Percentiles rank a stretch among this genome's conserved stretches.
Evolutionary conservation across 1,140 invertebrate genomes (phyloP).

Genomic region (Temnothorax longispinosus): DNA sequence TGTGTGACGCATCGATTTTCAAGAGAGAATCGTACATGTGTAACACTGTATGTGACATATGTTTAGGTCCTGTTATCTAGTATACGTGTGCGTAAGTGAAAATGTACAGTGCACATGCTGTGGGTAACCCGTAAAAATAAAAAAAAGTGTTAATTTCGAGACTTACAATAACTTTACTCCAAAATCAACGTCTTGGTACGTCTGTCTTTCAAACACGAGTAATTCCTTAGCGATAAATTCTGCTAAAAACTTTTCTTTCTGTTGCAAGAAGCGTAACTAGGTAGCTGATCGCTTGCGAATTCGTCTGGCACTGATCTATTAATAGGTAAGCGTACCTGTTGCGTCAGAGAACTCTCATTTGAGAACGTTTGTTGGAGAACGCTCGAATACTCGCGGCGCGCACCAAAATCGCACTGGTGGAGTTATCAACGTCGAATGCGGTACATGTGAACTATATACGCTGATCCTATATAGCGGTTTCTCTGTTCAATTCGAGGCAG

Average conservation of each 20-base stretch:
- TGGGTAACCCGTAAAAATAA: too few species aligned
- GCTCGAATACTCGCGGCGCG: not conserved
- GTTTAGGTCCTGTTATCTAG: too few species aligned
- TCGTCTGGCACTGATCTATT: not conserved
- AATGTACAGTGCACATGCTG: too few species aligned
- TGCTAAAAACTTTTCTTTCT: not conserved
- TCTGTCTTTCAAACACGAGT: not conserved
- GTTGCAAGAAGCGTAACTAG: not conserved
- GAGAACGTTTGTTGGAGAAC: too few species aligned
- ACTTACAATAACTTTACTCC: not conserved
- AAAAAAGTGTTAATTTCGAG: too few species aligned
- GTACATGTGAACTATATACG: not conserved
- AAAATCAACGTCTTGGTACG: too few species aligned
- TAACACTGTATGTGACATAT: too few species aligned
- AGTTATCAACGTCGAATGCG: not conserved
- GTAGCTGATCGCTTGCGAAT: not conserved
- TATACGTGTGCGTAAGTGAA: too few species aligned
- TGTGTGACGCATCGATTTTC: too few species aligned
- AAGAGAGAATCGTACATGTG: too few species aligned
- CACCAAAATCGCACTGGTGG: not conserved
- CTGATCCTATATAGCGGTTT: not conserved
- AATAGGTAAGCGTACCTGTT: slow-evolving; percentile 33
- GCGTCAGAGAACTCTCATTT: not conserved
- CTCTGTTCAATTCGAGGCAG: not conserved
- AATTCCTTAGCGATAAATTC: not conserved